Conservation (phyloP, 2,797 vertebrate genomes). For the Gadopsis bispinosus region DNA sequence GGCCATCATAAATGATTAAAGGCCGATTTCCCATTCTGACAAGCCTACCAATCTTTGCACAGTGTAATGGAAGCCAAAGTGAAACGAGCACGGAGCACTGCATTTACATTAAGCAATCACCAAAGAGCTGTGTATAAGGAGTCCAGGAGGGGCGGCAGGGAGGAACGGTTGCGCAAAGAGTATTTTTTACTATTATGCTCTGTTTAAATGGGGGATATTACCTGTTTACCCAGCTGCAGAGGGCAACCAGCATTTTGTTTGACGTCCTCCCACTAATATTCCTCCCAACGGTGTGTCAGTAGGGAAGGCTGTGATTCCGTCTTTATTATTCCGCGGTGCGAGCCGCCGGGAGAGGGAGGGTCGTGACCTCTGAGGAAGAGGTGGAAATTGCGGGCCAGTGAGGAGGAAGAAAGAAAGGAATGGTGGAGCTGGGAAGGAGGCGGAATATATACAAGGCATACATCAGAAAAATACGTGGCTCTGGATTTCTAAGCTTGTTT, state of each 20-base stretch:
- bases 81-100: slow-evolving; percentile 55
- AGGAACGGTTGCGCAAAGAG: background rate
- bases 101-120: slow-evolving; percentile 83
- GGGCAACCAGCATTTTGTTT: slow-evolving; percentile 78
- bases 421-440: slow-evolving; percentile 32
- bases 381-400: slow-evolving; percentile 67
- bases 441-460: slow-evolving; percentile 28
- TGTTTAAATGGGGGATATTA: slow-evolving; percentile 81
- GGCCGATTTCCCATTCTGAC: slow-evolving; percentile 76
- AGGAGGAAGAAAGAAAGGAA: slow-evolving; percentile 42
- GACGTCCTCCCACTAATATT: slow-evolving; percentile 81
- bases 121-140: slow-evolving; percentile 73
- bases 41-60: slow-evolving; percentile 81
- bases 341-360: slow-evolving; percentile 45
- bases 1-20: slow-evolving; percentile 85
- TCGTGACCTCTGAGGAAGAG: slow-evolving; percentile 64
- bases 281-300: slow-evolving; percentile 32
- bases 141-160: slow-evolving; percentile 7
- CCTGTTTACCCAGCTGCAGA: slow-evolving; percentile 78
- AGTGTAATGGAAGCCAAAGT: slow-evolving; percentile 80
- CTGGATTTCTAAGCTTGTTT: background rate
- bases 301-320: slow-evolving; percentile 45
- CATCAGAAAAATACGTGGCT: slow-evolving; percentile 3
- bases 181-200: slow-evolving; percentile 46
- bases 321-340: slow-evolving; percentile 73